These are phyloP conservation scores for Troides oblongomaculatus DNA, from an alignment of 2,888 invertebrate species.

Conservation along the genomic window DNA sequence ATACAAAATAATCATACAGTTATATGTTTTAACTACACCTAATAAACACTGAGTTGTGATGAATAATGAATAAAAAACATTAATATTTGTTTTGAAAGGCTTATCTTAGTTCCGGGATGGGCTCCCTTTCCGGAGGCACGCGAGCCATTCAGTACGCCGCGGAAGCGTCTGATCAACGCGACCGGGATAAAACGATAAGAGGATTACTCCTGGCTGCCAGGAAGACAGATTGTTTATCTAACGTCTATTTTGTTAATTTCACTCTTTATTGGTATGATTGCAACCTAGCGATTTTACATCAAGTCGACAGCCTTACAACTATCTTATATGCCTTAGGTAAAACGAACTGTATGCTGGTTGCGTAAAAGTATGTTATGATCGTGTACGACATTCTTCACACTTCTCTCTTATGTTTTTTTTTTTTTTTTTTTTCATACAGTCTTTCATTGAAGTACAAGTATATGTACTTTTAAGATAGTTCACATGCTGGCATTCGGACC, in stretches of 20 bases:
- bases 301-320: neutral
- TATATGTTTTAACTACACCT: too few relatives aligned
- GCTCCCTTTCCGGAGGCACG: conserved; percentile 26
- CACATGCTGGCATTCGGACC: too few relatives aligned
- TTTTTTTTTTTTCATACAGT: too few relatives aligned
- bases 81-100: conserved; percentile 46
- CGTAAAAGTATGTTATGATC: too few relatives aligned
- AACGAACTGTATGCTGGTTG: too few relatives aligned
- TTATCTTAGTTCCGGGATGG: conserved; percentile 42
- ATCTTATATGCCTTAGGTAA: neutral
- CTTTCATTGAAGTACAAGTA: too few relatives aligned
- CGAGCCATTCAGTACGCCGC: conserved; percentile 38
- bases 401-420: too few relatives aligned
- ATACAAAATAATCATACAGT: too few relatives aligned
- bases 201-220: conserved; percentile 49
- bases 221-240: conserved; percentile 43
- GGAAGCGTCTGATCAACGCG: conserved; percentile 50
- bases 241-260: conserved; percentile 56
- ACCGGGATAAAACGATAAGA: conserved; percentile 55
- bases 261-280: conserved; percentile 41
- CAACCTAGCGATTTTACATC: conserved; percentile 14
- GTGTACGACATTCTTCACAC: too few relatives aligned
- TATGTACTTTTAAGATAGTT: too few relatives aligned
- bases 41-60: too few relatives aligned
- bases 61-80: conserved; percentile 33